Conservation (phyloP, 2,888 invertebrate species). For the Odontocolon sp. region DNA sequence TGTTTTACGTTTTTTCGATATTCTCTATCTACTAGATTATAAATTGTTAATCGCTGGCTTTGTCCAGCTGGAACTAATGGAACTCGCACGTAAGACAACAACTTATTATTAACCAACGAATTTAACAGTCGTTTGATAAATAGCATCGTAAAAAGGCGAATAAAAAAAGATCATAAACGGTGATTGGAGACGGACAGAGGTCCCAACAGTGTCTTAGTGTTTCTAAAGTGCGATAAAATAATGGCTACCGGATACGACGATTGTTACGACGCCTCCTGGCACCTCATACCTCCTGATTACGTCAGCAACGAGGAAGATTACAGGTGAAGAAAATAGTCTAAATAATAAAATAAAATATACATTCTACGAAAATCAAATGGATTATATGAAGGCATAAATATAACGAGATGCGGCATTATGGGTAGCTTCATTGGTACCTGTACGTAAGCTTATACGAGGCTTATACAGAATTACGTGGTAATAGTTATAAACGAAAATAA, state of each 20-base stretch:
- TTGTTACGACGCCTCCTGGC: constrained; percentile 87
- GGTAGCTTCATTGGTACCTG: no score
- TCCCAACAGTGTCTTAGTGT: constrained; percentile 42
- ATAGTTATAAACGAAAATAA: constrained; percentile 37
- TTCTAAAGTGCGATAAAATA: constrained; percentile 70
- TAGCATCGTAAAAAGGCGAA: background rate
- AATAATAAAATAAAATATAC: constrained; percentile 3
- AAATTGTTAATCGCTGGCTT: background rate
- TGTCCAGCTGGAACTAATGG: background rate
- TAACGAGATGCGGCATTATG: no score
- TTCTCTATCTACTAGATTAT: no score
- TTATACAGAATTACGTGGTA: background rate
- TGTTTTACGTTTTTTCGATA: no score
- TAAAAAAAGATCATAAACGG: background rate
- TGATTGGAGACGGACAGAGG: constrained; percentile 14
- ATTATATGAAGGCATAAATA: no score
- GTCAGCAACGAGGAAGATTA: constrained; percentile 87
- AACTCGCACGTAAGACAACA: background rate
- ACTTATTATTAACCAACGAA: background rate
- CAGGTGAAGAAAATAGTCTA: constrained; percentile 80
- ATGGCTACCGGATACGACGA: constrained; percentile 84
- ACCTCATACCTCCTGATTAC: constrained; percentile 88
- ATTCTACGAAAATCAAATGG: no score
- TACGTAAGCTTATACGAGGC: background rate
- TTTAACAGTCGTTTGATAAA: background rate